Evolutionary conservation across 2,797 vertebrate genomes (phyloP), one percentile per base, ranked within the genome.

Genomic region (Danio tinwini): DNA sequence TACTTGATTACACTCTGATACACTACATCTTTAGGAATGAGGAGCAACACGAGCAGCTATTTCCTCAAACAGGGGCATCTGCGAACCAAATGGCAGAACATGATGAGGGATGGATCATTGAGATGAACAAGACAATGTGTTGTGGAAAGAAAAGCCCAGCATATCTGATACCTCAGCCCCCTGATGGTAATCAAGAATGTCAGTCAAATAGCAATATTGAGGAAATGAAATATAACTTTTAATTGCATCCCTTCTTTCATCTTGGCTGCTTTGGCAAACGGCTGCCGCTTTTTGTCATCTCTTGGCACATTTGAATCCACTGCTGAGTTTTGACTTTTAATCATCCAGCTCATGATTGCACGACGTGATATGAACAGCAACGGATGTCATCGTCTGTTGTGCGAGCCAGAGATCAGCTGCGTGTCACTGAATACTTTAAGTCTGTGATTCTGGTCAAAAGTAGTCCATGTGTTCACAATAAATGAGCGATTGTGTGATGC

Each of bases 51-150:
- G 77, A 81, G 73, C 79, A 69, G 70, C 62, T 68, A 75, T 59
- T 75, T 85, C 21, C 71, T 69, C 52, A 19, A 50, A 77, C n/a
- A 52, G 62, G 76, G 84, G 83, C 76, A 87, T 86, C 85, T 85
- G 85, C 9, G 53, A 78, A 80, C 83, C 83, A 86, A 87, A 85
- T 86, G 85, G 74, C 45, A 80, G 72, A 76, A 73, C 67, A 82
- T 65, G 78, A 86, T 76, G 76, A 86, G 50, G 72, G 82, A 85
- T 53, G 80, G 74, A 78, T 82, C 71, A 80, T 10, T 78, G 68
- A 68, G 59, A 61, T 69, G 76, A 65, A 74, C 49, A 69, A 80
- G 67, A 83, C 82, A 80, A 83, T 81, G 61, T 63, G 73, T 65
- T 2, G 21, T 56, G 74, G 45, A 76, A 73, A 81, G 73, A 74